phyloP scores from a whole-genome alignment of 2,113 vertebrate genomes.

The Rostratula benghalensis region DNA sequence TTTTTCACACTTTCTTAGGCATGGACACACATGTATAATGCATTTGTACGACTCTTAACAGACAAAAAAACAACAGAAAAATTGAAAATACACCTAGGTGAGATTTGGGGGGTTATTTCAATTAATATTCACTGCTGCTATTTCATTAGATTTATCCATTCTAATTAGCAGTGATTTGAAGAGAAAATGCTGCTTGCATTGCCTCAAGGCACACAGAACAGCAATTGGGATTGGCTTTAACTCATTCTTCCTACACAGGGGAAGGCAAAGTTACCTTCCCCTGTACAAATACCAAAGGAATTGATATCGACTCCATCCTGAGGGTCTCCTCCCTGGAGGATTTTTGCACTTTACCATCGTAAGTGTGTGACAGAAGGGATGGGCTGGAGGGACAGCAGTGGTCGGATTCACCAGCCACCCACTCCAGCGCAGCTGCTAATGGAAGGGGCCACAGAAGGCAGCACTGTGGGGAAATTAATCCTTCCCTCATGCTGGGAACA shows the following conservation, averaged over 20 bases:
- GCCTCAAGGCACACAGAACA: conserved; percentile 37
- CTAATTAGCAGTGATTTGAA: conserved; percentile 57
- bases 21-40: background rate
- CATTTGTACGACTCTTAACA: background rate
- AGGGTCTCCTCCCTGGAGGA: background rate
- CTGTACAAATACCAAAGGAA: background rate
- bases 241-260: background rate
- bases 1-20: background rate
- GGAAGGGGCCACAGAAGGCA: background rate
- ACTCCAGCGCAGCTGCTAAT: background rate
- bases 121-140: conserved; percentile 49
- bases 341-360: background rate
- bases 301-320: background rate
- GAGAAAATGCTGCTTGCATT: conserved; percentile 44
- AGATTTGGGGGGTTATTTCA: background rate
- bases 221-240: background rate
- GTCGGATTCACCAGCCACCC: background rate
- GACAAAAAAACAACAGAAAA: background rate
- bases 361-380: background rate
- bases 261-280: background rate
- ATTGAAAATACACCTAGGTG: background rate
- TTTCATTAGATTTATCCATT: conserved; percentile 22
- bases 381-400: background rate
- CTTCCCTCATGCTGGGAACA: background rate
- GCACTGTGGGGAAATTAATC: background rate